These are phyloP conservation scores for Cherax destructor DNA, from an alignment of 1,140 invertebrate genomes.

Conservation along the genomic window DNA sequence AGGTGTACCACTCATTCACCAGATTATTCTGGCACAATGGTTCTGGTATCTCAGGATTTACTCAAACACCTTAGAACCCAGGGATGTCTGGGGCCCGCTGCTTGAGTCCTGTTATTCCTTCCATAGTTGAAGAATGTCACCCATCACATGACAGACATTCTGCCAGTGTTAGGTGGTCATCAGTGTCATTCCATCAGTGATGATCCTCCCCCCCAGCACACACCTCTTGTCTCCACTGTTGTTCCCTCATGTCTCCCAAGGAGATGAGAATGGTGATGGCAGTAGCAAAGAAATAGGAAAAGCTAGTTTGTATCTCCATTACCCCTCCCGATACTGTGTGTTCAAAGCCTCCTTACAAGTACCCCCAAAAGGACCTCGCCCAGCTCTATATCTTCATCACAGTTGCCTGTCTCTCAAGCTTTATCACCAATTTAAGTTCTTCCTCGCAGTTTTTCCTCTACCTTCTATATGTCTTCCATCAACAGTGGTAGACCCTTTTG, in stretches of 20 bases:
- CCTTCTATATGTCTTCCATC: background rate
- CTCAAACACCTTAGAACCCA: slow-evolving; percentile 64
- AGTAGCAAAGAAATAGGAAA: slow-evolving; percentile 25
- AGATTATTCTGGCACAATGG: slow-evolving; percentile 64
- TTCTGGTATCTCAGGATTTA: slow-evolving; percentile 68
- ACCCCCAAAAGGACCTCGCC: background rate
- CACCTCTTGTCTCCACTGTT: slow-evolving; percentile 61
- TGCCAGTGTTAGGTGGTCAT: slow-evolving; percentile 48
- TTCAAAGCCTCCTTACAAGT: slow-evolving; percentile 54
- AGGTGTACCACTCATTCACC: slow-evolving; percentile 31
- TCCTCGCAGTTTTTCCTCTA: background rate
- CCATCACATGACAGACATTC: slow-evolving; percentile 67
- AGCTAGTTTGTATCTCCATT: background rate
- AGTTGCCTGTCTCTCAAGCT: slow-evolving; percentile 19
- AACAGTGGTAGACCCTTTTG: slow-evolving; percentile 11
- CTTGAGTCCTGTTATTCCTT: slow-evolving; percentile 69
- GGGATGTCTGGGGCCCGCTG: slow-evolving; percentile 66
- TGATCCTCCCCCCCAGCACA: slow-evolving; percentile 65
- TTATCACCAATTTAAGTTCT: background rate
- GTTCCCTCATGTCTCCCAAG: slow-evolving; percentile 13
- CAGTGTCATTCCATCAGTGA: slow-evolving; percentile 28
- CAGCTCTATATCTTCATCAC: background rate
- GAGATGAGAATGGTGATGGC: slow-evolving; percentile 20
- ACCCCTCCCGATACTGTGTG: slow-evolving; percentile 40
- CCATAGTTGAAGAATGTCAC: slow-evolving; percentile 66